Base-by-base conservation (phyloP, 2,888 invertebrate species). In the Autographa pulchrina region DNA sequence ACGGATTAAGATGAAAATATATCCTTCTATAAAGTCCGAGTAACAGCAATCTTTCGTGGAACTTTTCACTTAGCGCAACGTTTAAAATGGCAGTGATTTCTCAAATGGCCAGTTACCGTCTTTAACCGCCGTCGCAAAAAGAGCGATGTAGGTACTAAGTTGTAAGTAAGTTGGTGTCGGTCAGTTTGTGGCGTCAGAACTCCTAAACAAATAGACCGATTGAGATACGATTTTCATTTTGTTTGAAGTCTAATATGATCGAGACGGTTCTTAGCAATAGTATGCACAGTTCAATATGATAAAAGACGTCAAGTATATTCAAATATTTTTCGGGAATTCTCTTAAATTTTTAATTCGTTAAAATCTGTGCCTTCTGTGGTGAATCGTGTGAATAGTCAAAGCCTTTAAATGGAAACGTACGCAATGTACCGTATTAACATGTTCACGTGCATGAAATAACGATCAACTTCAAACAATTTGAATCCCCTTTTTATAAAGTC, bases 1-100 rank as follows among this genome's bases (percentile, higher is more conserved):
- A 83, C 72, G 69, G 84, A 86, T 86, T 85, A 82, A 81, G 82
- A 82, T 79, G 79, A 81, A 83, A 84, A 88, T 88, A 88, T 84
- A 88, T 88, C 82, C 75, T 80, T 79, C 74, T 68, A 72, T 81
- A 70, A 84, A 78, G 74, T 74, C 69, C 65, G 35, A 62, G 70
- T 68, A 73, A 78, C 70, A 73, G 78, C 77, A 83, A 77, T 82
- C 68, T 77, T 68, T 66, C 61, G 65, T 65, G 68, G 70, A 82
- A 83, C 73, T 79, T 78, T 84, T 84, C 78, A 84, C 80, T 81
- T 81, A 74, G 56, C 64, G 69, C 65, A 65, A 48, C 75, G 67
- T 79, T 77, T 80, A 78, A 84, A 86, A 82, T 70, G 75, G 70
- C 73, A 70, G 78, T 70, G 78, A 86, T 85, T 87, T 83, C 82